phyloP scores from a whole-genome alignment of 53 echinoderm and acorn worm genomes.

The Hippasteria phrygiana region DNA sequence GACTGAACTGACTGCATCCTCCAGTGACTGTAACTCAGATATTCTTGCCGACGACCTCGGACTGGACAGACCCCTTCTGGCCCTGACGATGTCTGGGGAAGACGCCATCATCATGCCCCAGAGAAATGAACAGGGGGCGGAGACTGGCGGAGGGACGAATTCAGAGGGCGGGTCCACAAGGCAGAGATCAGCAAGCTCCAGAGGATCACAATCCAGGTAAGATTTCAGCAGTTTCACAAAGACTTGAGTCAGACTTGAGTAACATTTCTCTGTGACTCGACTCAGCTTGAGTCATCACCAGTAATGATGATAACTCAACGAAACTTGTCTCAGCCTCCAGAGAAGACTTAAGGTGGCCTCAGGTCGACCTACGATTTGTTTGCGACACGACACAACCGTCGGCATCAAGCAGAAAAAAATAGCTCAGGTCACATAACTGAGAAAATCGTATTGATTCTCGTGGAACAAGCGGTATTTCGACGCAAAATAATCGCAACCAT shows the following conservation, averaged over 20 bases:
- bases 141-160: slow-evolving; percentile 3
- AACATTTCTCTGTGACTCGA: not conserved
- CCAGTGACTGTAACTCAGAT: slow-evolving; percentile 49
- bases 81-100: slow-evolving; percentile 28
- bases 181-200: slow-evolving; percentile 64
- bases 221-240: too few species aligned
- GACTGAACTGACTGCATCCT: not conserved
- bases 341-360: too few species aligned
- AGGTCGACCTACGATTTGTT: too few species aligned
- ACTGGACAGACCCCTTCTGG: not conserved
- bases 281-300: not conserved
- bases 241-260: not conserved
- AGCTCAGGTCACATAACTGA: too few species aligned
- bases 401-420: too few species aligned
- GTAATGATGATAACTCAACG: not conserved
- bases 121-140: not conserved
- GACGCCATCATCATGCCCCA: not conserved
- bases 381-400: too few species aligned
- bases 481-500: too few species aligned
- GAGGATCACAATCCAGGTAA: slow-evolving; percentile 58
- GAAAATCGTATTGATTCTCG: too few species aligned
- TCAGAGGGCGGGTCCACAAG: slow-evolving; percentile 54
- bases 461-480: too few species aligned
- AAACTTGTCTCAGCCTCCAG: too few species aligned
- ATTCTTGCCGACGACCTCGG: not conserved